phyloP scores from a whole-genome alignment of 2,888 invertebrate species.

The Hydriomena furcata region DNA sequence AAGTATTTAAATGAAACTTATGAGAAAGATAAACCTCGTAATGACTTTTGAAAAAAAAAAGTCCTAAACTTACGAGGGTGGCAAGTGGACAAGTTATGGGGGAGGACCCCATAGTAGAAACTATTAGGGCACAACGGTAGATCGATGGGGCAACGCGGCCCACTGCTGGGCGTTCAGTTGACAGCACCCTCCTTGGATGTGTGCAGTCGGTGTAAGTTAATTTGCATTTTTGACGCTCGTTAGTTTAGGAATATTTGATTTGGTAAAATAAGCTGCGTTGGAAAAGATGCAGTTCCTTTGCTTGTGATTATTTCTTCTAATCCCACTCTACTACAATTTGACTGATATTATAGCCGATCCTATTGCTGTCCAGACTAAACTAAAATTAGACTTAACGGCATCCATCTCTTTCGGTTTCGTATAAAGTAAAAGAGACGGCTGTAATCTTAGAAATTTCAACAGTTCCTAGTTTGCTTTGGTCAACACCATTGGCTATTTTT shows the following conservation, averaged over 20 bases:
- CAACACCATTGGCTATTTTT: no score
- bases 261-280: slow-evolving; percentile 2
- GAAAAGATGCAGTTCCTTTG: no score
- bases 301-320: no score
- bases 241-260: slow-evolving; percentile 29
- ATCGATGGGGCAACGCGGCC: slow-evolving; percentile 52
- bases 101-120: slow-evolving; percentile 54
- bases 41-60: slow-evolving; percentile 38
- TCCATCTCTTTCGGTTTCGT: no score
- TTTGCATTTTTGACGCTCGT: slow-evolving; percentile 66
- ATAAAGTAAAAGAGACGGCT: no score
- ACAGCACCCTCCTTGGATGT: slow-evolving; percentile 43
- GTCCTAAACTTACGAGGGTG: slow-evolving; percentile 46
- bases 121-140: slow-evolving; percentile 68
- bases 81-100: slow-evolving; percentile 58
- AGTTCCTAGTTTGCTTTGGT: no score
- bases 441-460: no score
- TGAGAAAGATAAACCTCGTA: slow-evolving; percentile 20
- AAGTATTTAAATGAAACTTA: neutral
- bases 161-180: slow-evolving; percentile 51
- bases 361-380: no score
- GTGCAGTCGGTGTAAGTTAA: slow-evolving; percentile 57
- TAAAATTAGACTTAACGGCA: no score
- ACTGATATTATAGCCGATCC: no score
- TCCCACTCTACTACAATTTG: no score